A percentile compares a stretch with the other conserved stretches of the same genome.
Evolutionary conservation across 2,113 vertebrate genomes (phyloP).

Genomic region (Callocephalon fimbriatum): DNA sequence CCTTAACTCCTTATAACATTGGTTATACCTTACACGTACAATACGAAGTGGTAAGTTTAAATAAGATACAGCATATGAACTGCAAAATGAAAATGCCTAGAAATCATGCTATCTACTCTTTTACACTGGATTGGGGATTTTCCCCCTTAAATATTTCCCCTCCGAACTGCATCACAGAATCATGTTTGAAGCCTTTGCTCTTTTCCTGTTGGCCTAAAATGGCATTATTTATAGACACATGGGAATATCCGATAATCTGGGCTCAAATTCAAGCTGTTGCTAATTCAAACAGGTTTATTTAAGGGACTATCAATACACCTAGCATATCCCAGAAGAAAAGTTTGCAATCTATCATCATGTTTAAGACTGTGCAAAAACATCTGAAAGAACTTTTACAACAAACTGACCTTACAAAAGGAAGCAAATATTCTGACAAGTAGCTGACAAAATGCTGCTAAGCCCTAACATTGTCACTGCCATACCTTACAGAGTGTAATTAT

Average conservation of each 20-base stretch:
- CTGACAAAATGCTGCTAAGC: background rate
- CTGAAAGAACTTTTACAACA: background rate
- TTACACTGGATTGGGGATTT: background rate
- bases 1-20: background rate
- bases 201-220: background rate
- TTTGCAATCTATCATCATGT: background rate
- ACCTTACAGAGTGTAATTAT: background rate
- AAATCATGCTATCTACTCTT: background rate
- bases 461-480: background rate
- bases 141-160: background rate
- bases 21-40: background rate
- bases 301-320: background rate
- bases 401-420: background rate
- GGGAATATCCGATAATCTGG: accelerated
- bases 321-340: background rate
- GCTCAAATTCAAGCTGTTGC: background rate
- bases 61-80: background rate
- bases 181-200: background rate
- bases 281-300: background rate
- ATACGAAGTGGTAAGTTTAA: background rate
- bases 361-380: background rate
- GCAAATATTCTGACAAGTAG: background rate
- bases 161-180: background rate
- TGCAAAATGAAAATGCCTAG: background rate
- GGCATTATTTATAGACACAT: background rate